Base-by-base conservation (phyloP, 1,140 invertebrate species). In the Cephus cinctus region DNA sequence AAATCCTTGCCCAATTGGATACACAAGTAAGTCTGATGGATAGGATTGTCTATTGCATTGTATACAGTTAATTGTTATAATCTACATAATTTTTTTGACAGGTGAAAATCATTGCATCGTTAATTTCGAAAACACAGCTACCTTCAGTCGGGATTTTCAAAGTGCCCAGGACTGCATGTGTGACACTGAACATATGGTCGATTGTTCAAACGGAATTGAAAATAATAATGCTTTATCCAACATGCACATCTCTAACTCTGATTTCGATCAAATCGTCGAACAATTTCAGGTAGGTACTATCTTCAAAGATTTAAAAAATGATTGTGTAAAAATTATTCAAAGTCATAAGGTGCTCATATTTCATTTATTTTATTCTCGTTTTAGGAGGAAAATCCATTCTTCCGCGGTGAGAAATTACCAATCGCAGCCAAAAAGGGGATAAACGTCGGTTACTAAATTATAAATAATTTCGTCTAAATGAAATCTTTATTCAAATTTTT, bases 151-250 rank as follows among this genome's bases (percentile, higher is more conserved):
- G 1, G 86, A 94, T 54, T 98, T 94, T 72, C 96, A 99, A 73
- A 85, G 87, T 2, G 78, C 87, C 0, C 95, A 98, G 68, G 89
- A 96, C 43, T 99, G 96, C 67, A 95, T 97, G 82, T 99, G 97
- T 56, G 97, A 99, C 67, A 87, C 86, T 1, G 97, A 99, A 65
- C 97, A 99, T 76, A 98, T 99, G 96, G 91, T 98, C 66, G 88
- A 92, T 67, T 99, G 94, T 71, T 81, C 88, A 0, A 76, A 71
- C 27, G 59, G 54, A 8, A 43, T 69, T 1, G 63, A 57, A 23
- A 65, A 54, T 51, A 68, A 68, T 30, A 71, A 73, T 18, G 58
- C 56, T 16, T 56, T 80, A 23, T 34, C 59, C n/a, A 71, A 69
- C 27, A 52, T 62, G 22, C 67, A 74, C 3, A 70, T 78, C 14